A percentile compares a stretch with the other conserved stretches of the same genome.
These are phyloP conservation scores for Dascillus cervinus DNA, from an alignment of 2,888 invertebrate species.

Conservation along the genomic window DNA sequence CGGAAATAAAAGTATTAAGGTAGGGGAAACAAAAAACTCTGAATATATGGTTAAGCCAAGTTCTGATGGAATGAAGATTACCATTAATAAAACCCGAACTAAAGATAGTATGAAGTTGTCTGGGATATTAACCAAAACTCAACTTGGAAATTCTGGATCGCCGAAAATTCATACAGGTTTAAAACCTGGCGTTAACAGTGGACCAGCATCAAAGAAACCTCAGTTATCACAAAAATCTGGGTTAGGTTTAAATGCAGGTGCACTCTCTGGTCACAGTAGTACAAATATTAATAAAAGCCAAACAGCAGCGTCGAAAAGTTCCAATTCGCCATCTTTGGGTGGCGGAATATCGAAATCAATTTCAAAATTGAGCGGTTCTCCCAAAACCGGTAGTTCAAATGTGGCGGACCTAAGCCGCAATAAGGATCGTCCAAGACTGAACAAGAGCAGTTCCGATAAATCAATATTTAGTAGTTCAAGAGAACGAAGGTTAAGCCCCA, in stretches of 20 bases:
- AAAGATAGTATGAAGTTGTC: constrained; percentile 55
- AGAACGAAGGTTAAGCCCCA: constrained; percentile 61
- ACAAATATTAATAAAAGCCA: constrained; percentile 40
- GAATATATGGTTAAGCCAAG: constrained; percentile 88
- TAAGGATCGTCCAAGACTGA: constrained; percentile 53
- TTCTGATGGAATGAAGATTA: constrained; percentile 83
- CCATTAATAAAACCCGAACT: constrained; percentile 80
- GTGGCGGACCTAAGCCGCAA: constrained; percentile 52
- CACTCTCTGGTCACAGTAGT: constrained; percentile 34
- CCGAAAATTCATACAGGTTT: constrained; percentile 72
- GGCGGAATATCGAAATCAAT: constrained; percentile 20
- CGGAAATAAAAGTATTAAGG: constrained; percentile 29
- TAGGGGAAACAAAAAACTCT: constrained; percentile 55
- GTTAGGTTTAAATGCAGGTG: constrained; percentile 23
- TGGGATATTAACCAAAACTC: constrained; percentile 28
- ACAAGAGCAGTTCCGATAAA: constrained; percentile 55
- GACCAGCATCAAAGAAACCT: constrained; percentile 78
- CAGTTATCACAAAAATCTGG: constrained; percentile 34
- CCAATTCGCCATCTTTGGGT: constrained; percentile 1
- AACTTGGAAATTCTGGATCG: constrained; percentile 51
- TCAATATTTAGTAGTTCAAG: constrained; percentile 54
- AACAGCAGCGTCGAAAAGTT: constrained; percentile 8
- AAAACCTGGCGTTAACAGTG: constrained; percentile 78
- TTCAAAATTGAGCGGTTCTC: constrained; percentile 52
- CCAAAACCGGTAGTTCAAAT: constrained; percentile 45